Conservation (phyloP, 1,140 invertebrate species). For the Kradibia gibbosae region DNA sequence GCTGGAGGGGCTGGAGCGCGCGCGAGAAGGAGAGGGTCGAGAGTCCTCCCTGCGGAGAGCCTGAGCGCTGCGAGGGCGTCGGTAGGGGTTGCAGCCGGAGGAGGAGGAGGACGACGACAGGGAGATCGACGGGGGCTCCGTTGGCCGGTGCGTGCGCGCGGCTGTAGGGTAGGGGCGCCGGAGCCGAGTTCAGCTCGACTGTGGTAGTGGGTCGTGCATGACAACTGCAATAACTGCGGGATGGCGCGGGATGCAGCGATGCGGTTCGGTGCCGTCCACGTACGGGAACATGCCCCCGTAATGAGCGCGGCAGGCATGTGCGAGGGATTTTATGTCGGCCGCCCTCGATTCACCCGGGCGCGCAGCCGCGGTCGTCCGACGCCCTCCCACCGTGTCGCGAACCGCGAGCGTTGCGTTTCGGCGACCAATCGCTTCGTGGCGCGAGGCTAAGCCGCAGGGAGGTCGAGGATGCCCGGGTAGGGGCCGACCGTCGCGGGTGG, state of each 20-base stretch:
- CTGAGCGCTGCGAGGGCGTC: too few relatives aligned
- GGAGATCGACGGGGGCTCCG: too few relatives aligned
- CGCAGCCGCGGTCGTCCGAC: slow-evolving; percentile 62
- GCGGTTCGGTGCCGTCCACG: slow-evolving; percentile 58
- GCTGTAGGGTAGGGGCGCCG: too few relatives aligned
- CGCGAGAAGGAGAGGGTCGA: too few relatives aligned
- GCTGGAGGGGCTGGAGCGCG: too few relatives aligned
- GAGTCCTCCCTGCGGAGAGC: too few relatives aligned
- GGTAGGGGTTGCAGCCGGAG: too few relatives aligned
- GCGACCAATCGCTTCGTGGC: slow-evolving; percentile 5
- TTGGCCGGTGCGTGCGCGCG: too few relatives aligned
- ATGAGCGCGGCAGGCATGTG: slow-evolving; percentile 73
- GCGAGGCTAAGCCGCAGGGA: background rate
- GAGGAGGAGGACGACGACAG: too few relatives aligned
- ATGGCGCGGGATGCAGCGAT: background rate
- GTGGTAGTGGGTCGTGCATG: background rate
- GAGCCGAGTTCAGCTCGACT: background rate
- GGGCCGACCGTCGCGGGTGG: background rate
- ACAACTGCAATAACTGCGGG: background rate
- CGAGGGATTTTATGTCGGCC: slow-evolving; percentile 71
- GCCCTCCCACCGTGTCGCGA: slow-evolving; percentile 69
- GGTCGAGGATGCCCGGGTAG: background rate
- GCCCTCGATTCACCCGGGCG: slow-evolving; percentile 55
- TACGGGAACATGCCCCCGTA: slow-evolving; percentile 70
- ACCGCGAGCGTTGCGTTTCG: background rate